phyloP scores from a whole-genome alignment of 2,888 invertebrate species.

The Cephus rjabovi region DNA sequence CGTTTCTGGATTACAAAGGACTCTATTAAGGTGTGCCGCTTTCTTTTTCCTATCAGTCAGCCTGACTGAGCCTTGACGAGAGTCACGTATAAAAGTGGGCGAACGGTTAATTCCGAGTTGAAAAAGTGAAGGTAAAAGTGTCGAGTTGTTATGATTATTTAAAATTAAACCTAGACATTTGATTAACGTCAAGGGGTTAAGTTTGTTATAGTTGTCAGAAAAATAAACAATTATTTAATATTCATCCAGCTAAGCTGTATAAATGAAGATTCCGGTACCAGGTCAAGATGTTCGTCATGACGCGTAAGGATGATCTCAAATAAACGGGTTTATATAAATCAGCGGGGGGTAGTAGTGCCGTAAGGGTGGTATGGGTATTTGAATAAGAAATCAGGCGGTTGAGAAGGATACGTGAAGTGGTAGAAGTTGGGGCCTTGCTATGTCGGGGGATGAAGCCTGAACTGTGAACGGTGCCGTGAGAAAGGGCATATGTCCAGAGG shows the following conservation, averaged over 20 bases:
- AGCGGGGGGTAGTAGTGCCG: slow-evolving; percentile 47
- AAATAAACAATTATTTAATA: not conserved
- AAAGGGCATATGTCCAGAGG: slow-evolving; percentile 40
- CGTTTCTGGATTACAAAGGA: slow-evolving; percentile 15
- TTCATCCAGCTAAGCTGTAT: not conserved
- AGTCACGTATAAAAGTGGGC: not conserved
- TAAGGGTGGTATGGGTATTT: slow-evolving; percentile 42
- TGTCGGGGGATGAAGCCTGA: not conserved
- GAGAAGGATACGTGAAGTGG: slow-evolving; percentile 19
- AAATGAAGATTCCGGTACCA: not conserved
- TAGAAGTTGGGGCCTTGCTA: not conserved
- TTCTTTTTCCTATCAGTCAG: slow-evolving; percentile 4
- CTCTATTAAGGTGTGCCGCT: slow-evolving; percentile 7
- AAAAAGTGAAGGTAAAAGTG: not conserved
- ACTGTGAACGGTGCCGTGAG: slow-evolving; percentile 39
- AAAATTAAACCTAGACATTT: not conserved
- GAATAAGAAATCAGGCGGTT: slow-evolving; percentile 51
- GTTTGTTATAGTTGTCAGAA: not conserved
- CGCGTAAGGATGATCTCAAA: slow-evolving; percentile 56
- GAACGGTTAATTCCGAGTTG: not conserved
- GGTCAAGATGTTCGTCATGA: slow-evolving; percentile 19
- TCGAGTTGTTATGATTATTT: not conserved
- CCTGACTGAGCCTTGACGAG: not conserved
- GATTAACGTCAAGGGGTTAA: not conserved
- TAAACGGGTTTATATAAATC: slow-evolving; percentile 60